A percentile compares a stretch with the other conserved stretches of the same genome.
Conservation (phyloP, 2,888 invertebrate species). For the Silvanus unidentatus region DNA sequence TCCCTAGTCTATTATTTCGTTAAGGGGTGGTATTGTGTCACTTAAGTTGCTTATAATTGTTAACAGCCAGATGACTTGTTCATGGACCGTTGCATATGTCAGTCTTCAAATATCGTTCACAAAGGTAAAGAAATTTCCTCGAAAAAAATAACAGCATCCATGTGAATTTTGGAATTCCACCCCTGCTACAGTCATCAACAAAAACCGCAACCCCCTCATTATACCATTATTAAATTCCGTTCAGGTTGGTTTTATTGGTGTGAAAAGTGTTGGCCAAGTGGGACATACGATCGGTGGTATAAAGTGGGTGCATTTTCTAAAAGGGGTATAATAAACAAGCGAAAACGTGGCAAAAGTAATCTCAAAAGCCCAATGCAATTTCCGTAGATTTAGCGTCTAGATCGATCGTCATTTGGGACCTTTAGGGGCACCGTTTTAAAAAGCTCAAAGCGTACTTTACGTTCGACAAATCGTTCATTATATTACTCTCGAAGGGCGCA, state of each 20-base stretch:
- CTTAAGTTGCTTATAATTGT: slow-evolving; percentile 47
- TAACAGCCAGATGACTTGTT: slow-evolving; percentile 45
- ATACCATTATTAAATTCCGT: neutral
- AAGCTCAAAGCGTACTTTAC: slow-evolving; percentile 48
- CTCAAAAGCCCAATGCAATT: slow-evolving; percentile 41
- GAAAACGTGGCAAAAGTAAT: slow-evolving; percentile 19
- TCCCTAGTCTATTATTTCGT: slow-evolving; percentile 41
- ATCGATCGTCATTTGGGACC: slow-evolving; percentile 46
- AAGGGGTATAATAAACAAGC: slow-evolving; percentile 22
- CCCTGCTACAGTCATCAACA: too few species aligned
- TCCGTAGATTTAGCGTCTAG: slow-evolving; percentile 43
- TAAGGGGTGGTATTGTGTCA: slow-evolving; percentile 43
- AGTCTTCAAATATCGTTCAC: neutral
- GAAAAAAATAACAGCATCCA: too few species aligned
- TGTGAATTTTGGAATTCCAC: too few species aligned
- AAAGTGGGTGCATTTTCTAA: too few species aligned
- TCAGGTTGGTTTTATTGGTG: neutral
- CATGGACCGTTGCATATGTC: slow-evolving; percentile 33
- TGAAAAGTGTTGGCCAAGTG: too few species aligned
- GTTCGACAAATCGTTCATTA: slow-evolving; percentile 37
- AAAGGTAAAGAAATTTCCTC: too few species aligned
- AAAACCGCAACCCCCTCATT: too few species aligned
- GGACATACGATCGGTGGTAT: too few species aligned
- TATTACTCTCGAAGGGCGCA: slow-evolving; percentile 37
- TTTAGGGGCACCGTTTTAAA: slow-evolving; percentile 46